A percentile compares a stretch with the other conserved stretches of the same genome.
phyloP scores from a whole-genome alignment of 2,888 invertebrate species.

The Erebia epiphron region DNA sequence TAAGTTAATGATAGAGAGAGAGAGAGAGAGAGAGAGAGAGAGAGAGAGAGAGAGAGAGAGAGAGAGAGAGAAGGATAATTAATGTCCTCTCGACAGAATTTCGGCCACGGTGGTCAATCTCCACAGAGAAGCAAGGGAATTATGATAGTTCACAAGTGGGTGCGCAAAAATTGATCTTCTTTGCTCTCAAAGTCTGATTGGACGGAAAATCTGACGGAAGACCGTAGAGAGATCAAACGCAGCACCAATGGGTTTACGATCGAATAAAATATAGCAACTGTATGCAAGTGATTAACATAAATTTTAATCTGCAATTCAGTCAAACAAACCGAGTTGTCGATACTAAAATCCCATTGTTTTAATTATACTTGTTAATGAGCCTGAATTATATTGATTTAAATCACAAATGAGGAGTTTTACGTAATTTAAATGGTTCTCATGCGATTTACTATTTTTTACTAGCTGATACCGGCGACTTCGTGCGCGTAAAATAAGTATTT shows the following conservation, averaged over 20 bases:
- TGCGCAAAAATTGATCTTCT: no score
- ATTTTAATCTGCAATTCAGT: slow-evolving; percentile 6
- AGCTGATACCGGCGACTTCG: background rate
- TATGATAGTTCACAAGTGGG: no score
- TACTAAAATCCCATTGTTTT: slow-evolving; percentile 20
- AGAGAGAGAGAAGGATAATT: no score
- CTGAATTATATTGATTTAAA: slow-evolving; percentile 8
- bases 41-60: no score
- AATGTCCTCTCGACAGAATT: no score
- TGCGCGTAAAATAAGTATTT: background rate
- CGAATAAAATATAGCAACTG: background rate
- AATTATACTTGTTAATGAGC: slow-evolving; percentile 12
- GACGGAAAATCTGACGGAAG: background rate
- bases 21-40: no score
- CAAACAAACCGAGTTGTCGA: slow-evolving; percentile 19
- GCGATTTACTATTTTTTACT: background rate
- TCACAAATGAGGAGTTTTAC: slow-evolving; percentile 9
- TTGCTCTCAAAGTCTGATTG: no score
- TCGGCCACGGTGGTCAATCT: no score
- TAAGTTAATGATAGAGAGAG: no score
- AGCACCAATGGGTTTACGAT: background rate
- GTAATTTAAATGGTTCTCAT: slow-evolving; percentile 7
- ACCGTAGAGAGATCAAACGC: background rate
- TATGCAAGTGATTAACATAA: background rate
- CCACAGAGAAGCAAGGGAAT: no score